A percentile compares a stretch with the other conserved stretches of the same genome.
Conservation (phyloP, 1,140 invertebrate genomes). For the Anastrepha obliqua region DNA sequence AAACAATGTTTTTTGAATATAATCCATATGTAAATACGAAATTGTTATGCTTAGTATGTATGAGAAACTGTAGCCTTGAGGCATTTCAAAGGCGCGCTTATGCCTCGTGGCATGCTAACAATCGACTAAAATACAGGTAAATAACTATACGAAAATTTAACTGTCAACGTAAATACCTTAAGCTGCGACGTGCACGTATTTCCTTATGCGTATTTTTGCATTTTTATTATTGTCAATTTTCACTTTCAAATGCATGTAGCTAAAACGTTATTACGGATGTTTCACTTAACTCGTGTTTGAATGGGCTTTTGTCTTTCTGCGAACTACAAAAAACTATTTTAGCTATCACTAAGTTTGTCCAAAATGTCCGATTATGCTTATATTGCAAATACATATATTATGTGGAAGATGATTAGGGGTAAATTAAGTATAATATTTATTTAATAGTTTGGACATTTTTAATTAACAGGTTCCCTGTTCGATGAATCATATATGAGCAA, state of each 20-base stretch:
- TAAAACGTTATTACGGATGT: too few relatives aligned
- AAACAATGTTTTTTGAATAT: not conserved
- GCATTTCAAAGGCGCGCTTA: not conserved
- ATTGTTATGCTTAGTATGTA: not conserved
- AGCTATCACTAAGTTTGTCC: too few relatives aligned
- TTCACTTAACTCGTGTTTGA: too few relatives aligned
- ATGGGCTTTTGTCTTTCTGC: too few relatives aligned
- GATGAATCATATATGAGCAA: too few relatives aligned
- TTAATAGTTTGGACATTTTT: too few relatives aligned
- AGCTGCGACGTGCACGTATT: not conserved
- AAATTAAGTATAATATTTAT: too few relatives aligned
- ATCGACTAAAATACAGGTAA: not conserved
- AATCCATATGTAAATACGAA: not conserved
- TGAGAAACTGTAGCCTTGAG: slow-evolving; percentile 21
- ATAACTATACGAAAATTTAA: slow-evolving; percentile 7
- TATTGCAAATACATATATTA: too few relatives aligned
- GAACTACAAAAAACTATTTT: too few relatives aligned
- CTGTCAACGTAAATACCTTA: not conserved
- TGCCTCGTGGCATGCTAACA: not conserved
- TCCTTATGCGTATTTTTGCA: not conserved
- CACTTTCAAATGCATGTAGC: slow-evolving; percentile 9
- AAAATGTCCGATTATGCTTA: too few relatives aligned
- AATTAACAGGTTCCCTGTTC: too few relatives aligned
- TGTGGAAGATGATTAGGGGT: too few relatives aligned
- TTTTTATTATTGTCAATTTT: not conserved